phyloP scores from a whole-genome alignment of 2,888 invertebrate genomes.

The Xestia xanthographa region DNA sequence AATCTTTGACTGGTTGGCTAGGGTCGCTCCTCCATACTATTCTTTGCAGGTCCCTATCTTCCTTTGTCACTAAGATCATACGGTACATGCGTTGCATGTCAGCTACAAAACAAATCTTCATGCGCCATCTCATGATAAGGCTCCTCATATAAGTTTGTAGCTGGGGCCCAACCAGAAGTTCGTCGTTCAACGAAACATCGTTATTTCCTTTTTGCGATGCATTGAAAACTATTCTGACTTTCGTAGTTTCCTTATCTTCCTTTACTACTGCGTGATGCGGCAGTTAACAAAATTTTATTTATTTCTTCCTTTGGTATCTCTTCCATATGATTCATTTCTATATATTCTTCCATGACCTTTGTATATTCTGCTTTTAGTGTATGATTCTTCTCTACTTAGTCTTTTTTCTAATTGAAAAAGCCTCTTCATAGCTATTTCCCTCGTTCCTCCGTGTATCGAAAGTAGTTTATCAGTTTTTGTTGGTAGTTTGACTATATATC shows the following conservation, averaged over 20 bases:
- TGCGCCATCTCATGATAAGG: too few relatives aligned
- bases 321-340: constrained; percentile 58
- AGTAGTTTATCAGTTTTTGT: constrained; percentile 42
- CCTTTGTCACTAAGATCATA: constrained; percentile 13
- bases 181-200: constrained; percentile 26
- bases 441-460: constrained; percentile 51
- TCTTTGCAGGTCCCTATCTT: constrained; percentile 22
- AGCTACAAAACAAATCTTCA: too few relatives aligned
- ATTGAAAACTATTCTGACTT: constrained; percentile 36
- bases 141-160: constrained; percentile 34
- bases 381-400: constrained; percentile 43
- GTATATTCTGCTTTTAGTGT: constrained; percentile 55
- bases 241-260: constrained; percentile 33
- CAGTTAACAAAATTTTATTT: constrained; percentile 29
- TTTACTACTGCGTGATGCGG: constrained; percentile 35
- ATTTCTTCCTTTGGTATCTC: constrained; percentile 54
- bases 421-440: constrained; percentile 57
- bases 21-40: constrained; percentile 32
- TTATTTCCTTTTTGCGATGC: constrained; percentile 28
- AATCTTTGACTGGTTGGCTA: constrained; percentile 22
- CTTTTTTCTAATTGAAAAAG: constrained; percentile 57
- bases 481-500: constrained; percentile 62
- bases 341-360: constrained; percentile 64
- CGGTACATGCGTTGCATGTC: constrained; percentile 29
- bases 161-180: constrained; percentile 35